phyloP scores from a whole-genome alignment of 1,140 invertebrate genomes.

The Matsumurasca onukii region DNA sequence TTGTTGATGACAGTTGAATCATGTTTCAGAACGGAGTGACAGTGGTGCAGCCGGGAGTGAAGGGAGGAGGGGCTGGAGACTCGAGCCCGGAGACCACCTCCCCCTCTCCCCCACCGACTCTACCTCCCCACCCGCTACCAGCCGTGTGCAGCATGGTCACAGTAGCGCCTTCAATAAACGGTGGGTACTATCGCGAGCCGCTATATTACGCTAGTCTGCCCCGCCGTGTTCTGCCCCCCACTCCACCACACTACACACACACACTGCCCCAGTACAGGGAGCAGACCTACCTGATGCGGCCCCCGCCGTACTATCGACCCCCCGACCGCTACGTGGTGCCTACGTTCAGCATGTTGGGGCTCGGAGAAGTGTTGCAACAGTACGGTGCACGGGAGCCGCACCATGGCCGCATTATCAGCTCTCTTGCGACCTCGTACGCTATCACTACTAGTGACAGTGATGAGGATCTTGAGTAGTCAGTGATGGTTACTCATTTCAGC shows the following conservation, averaged over 20 bases:
- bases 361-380: constrained; percentile 31
- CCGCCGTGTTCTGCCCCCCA: neutral
- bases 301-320: neutral
- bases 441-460: constrained; percentile 32
- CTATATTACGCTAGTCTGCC: constrained; percentile 33
- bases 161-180: constrained; percentile 30
- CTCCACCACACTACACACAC: constrained; percentile 2
- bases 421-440: constrained; percentile 26
- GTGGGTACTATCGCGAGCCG: constrained; percentile 26
- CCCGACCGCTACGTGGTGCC: constrained; percentile 25
- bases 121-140: neutral
- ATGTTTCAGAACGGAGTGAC: constrained; percentile 11
- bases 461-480: constrained; percentile 21
- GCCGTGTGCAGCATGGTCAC: constrained; percentile 23
- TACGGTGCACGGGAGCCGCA: constrained; percentile 16
- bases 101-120: neutral
- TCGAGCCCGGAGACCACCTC: neutral
- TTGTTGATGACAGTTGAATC: no score
- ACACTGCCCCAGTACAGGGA: constrained; percentile 15
- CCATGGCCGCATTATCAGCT: constrained; percentile 16
- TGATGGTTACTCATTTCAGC: no score
- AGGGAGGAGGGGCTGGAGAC: neutral
- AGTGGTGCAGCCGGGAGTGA: neutral
- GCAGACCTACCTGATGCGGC: constrained; percentile 19
- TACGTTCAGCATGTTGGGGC: constrained; percentile 22